A percentile compares a stretch with the other conserved stretches of the same genome.
phyloP scores from a whole-genome alignment of 2,113 vertebrate species.

The Hemiprocne comata region DNA sequence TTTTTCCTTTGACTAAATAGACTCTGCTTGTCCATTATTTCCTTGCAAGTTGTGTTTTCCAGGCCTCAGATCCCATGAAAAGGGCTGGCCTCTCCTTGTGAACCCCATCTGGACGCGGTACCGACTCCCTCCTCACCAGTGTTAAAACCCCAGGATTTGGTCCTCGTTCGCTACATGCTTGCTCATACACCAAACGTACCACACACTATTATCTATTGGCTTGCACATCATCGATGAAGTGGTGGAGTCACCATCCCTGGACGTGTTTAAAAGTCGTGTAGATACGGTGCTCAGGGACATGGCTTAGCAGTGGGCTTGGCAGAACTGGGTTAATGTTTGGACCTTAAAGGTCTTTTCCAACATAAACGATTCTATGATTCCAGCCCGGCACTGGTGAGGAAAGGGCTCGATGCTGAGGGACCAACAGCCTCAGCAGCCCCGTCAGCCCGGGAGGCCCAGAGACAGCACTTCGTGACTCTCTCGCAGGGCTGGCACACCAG shows the following conservation, averaged over 20 bases:
- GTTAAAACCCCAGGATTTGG: background rate
- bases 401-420: background rate
- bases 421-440: background rate
- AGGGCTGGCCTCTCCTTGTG: background rate
- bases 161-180: rapidly evolving
- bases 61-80: background rate
- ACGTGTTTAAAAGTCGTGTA: no score
- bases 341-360: no score
- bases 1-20: background rate
- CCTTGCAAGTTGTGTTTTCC: background rate
- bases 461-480: background rate
- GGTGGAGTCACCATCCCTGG: no score
- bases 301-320: no score
- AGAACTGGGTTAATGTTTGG: no score
- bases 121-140: background rate
- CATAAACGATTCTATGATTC: no score
- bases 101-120: rapidly evolving
- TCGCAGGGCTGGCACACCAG: background rate
- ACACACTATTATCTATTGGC: no score
- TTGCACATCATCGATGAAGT: no score
- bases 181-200: background rate
- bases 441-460: no score
- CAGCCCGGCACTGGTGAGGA: background rate
- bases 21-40: background rate
- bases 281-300: no score